These are phyloP conservation scores for Vombatus ursinus DNA, from an alignment of 2,113 vertebrate genomes.

Conservation along the genomic window DNA sequence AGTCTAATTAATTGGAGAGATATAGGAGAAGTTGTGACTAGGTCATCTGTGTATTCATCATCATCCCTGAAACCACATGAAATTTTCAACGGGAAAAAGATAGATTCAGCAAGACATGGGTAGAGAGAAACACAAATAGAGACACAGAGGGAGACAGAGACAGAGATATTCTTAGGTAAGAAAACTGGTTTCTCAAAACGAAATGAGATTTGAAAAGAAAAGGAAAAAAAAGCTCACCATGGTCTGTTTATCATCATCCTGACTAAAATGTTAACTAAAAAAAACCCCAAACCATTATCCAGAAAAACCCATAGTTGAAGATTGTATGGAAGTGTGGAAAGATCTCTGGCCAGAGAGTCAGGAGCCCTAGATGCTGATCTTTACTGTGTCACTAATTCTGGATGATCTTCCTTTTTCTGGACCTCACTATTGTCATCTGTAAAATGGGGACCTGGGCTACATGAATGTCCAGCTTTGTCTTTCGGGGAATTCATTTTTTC, in stretches of 20 bases:
- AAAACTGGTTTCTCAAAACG: background rate
- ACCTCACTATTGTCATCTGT: background rate
- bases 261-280: background rate
- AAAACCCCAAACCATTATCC: background rate
- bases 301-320: background rate
- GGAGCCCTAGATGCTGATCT: background rate
- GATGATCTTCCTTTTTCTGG: background rate
- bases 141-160: background rate
- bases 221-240: background rate
- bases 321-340: background rate
- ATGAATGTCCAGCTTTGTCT: background rate
- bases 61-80: background rate
- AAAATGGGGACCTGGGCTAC: background rate
- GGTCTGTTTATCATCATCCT: background rate
- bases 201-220: background rate
- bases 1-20: background rate
- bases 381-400: background rate
- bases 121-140: background rate
- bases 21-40: background rate
- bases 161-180: background rate
- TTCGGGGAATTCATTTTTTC: background rate
- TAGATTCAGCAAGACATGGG: background rate
- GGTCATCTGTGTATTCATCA: background rate
- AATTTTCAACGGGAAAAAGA: background rate
- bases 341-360: background rate